phyloP scores from a whole-genome alignment of 2,797 vertebrate genomes.

The Martes flavigula region DNA sequence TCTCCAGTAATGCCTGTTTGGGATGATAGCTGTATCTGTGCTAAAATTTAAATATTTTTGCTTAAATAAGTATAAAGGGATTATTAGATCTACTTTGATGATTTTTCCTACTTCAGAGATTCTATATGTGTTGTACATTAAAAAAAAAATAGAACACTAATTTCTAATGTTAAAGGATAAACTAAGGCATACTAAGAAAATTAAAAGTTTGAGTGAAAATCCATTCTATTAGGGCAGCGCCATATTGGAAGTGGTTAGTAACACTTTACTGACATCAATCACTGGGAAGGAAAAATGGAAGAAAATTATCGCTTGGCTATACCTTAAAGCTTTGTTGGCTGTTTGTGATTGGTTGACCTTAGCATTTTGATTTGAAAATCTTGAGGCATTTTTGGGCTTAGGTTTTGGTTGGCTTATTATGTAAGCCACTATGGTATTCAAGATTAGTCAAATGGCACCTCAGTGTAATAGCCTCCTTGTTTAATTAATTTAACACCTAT shows the following conservation, averaged over 20 bases:
- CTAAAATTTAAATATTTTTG: not conserved
- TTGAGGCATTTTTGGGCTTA: not conserved
- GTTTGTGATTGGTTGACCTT: too few relatives aligned
- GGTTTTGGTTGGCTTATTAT: not conserved
- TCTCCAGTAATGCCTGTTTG: not conserved
- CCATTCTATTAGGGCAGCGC: not conserved
- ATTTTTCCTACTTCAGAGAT: not conserved
- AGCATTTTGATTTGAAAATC: not conserved
- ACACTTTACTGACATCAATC: not conserved
- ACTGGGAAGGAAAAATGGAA: not conserved
- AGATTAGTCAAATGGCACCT: not conserved
- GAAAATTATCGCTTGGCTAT: not conserved
- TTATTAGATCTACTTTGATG: not conserved
- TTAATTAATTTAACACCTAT: not conserved
- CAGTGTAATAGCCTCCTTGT: not conserved
- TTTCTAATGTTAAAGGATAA: not conserved
- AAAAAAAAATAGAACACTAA: not conserved
- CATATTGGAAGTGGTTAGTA: not conserved
- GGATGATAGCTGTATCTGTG: not conserved
- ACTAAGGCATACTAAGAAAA: not conserved
- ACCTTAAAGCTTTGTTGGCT: not conserved
- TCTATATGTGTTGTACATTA: not conserved
- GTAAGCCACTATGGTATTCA: not conserved
- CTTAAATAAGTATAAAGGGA: not conserved
- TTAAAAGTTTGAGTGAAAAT: not conserved